Percentiles rank a stretch among this genome's conserved stretches.
Evolutionary conservation across 1,140 invertebrate genomes (phyloP).

Genomic region (Goniozus legneri): DNA sequence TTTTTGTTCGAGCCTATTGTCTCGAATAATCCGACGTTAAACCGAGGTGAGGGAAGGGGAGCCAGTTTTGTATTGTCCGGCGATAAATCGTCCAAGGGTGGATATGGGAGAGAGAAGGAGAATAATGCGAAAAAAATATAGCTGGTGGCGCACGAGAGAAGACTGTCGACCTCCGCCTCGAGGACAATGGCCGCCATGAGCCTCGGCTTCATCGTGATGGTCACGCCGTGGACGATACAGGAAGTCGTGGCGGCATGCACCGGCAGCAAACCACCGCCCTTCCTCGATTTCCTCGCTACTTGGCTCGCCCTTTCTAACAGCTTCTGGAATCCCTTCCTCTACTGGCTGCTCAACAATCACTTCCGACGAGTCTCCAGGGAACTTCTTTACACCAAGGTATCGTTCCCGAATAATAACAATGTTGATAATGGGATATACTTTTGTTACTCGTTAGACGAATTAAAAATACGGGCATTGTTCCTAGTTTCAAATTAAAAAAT

Average conservation of each 20-base stretch:
- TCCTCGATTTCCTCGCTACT: constrained; percentile 77
- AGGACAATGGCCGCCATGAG: constrained; percentile 86
- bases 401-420: not conserved
- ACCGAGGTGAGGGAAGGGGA: not conserved
- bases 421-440: too few relatives aligned
- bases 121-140: constrained; percentile 37
- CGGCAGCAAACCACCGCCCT: constrained; percentile 73
- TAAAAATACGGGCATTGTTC: too few relatives aligned
- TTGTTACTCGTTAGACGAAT: too few relatives aligned
- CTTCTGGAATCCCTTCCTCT: constrained; percentile 85
- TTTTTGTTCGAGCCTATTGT: not conserved
- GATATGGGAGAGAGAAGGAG: not conserved
- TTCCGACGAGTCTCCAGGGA: constrained; percentile 76
- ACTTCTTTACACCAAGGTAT: constrained; percentile 70
- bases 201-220: constrained; percentile 82
- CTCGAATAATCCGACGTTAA: not conserved
- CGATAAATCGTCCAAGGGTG: not conserved
- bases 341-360: constrained; percentile 81
- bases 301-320: constrained; percentile 83
- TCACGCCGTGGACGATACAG: constrained; percentile 83
- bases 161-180: constrained; percentile 73
- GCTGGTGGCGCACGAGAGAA: constrained; percentile 67
- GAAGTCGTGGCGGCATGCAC: constrained; percentile 85
- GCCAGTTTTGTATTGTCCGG: too few relatives aligned
- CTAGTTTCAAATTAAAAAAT: too few relatives aligned